A percentile compares a stretch with the other conserved stretches of the same genome.
phyloP scores from a whole-genome alignment of 1,140 invertebrate genomes.

The Euwallacea fornicatus region DNA sequence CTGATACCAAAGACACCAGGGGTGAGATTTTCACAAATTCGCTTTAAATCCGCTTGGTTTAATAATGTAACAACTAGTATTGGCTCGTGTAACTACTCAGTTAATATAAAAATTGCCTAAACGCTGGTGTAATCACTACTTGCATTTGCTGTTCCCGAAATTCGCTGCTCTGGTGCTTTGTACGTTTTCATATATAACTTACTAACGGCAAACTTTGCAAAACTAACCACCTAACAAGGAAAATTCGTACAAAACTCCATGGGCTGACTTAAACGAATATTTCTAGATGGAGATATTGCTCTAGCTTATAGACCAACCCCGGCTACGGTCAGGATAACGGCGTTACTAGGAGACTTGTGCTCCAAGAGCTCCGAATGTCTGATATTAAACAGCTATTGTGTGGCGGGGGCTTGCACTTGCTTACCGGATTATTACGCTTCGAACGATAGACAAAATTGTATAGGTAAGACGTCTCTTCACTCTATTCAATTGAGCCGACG shows the following conservation, averaged over 20 bases:
- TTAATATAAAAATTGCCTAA: too few species aligned
- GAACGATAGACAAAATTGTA: slow-evolving; percentile 70
- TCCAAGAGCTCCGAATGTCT: slow-evolving; percentile 71
- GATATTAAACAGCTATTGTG: slow-evolving; percentile 70
- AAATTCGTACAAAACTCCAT: slow-evolving; percentile 22
- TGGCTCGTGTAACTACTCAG: background rate
- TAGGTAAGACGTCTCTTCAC: slow-evolving; percentile 58
- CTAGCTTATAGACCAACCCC: slow-evolving; percentile 63
- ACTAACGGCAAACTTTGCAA: background rate
- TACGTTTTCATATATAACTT: background rate
- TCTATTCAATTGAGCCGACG: background rate
- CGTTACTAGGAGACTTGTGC: slow-evolving; percentile 76
- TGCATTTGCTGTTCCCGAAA: background rate
- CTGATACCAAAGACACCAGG: slow-evolving; percentile 30
- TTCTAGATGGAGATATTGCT: slow-evolving; percentile 48
- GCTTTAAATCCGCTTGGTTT: slow-evolving; percentile 12
- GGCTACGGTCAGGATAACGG: slow-evolving; percentile 69
- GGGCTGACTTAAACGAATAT: slow-evolving; percentile 11
- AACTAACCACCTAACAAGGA: slow-evolving; percentile 2
- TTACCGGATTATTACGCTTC: slow-evolving; percentile 65
- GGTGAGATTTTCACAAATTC: slow-evolving; percentile 33
- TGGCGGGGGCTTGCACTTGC: slow-evolving; percentile 72
- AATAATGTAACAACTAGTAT: slow-evolving; percentile 6
- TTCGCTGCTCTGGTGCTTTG: slow-evolving; percentile 19
- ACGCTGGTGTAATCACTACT: too few species aligned